Percentiles rank a stretch among this genome's conserved stretches.
Evolutionary conservation across 2,113 vertebrate species (phyloP).

Genomic region (Platycercus adscitus): DNA sequence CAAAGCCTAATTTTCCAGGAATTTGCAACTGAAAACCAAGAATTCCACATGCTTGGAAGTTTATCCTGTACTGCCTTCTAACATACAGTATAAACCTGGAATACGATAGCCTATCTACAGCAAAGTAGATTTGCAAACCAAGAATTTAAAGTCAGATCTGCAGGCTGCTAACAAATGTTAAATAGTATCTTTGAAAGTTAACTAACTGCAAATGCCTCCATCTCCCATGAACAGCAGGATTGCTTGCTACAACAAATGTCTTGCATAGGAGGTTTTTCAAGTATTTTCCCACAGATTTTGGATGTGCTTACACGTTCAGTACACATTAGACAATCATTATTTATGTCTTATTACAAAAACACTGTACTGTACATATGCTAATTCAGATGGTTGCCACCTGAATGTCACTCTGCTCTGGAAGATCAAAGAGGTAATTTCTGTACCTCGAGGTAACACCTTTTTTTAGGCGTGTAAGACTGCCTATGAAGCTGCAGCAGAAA

Average conservation of each 20-base stretch:
- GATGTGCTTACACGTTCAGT: background rate
- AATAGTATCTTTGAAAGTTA: constrained; percentile 12
- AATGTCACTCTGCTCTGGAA: background rate
- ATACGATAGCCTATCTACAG: background rate
- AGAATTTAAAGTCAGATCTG: background rate
- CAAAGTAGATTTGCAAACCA: background rate
- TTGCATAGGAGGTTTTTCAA: background rate
- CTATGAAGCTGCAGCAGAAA: background rate
- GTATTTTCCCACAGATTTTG: background rate
- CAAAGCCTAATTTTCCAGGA: background rate
- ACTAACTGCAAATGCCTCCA: background rate
- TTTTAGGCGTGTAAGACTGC: background rate
- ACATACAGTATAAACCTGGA: background rate
- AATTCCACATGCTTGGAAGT: background rate
- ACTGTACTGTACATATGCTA: background rate
- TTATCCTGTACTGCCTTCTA: background rate
- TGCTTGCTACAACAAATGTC: background rate
- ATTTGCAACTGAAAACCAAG: background rate
- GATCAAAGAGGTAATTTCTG: background rate
- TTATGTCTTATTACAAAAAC: background rate
- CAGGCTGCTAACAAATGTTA: background rate
- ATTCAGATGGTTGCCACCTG: background rate
- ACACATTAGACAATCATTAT: background rate
- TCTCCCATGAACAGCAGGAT: background rate
- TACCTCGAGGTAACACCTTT: background rate